Percentiles rank a stretch among this genome's conserved stretches.
Conservation (phyloP, 2,888 invertebrate genomes). For the Calameuta idolon region DNA sequence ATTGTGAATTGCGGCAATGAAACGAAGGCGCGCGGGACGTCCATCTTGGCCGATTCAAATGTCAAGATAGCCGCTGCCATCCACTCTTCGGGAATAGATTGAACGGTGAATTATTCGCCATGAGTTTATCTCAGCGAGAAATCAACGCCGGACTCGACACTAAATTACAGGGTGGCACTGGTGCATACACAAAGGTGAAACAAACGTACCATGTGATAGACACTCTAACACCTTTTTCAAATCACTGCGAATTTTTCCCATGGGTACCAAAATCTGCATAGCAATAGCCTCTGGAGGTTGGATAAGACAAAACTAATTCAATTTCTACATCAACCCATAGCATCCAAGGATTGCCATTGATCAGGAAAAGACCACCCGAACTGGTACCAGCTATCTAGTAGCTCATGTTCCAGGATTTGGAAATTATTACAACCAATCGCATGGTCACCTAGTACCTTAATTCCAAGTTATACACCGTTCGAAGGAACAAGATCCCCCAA, state of each 20-base stretch:
- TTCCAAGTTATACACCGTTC: constrained; percentile 35
- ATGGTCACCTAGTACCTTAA: constrained; percentile 50
- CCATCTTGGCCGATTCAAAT: constrained; percentile 52
- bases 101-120: constrained; percentile 56
- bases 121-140: constrained; percentile 13
- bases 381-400: too few relatives aligned
- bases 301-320: too few relatives aligned
- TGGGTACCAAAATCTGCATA: neutral
- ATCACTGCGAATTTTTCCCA: neutral
- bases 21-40: constrained; percentile 29
- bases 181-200: constrained; percentile 30
- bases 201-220: constrained; percentile 34
- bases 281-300: too few relatives aligned
- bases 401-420: neutral
- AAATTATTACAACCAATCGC: constrained; percentile 39
- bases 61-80: constrained; percentile 51
- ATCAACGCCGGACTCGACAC: constrained; percentile 28
- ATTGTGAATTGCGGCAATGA: constrained; percentile 40
- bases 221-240: constrained; percentile 38
- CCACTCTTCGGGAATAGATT: constrained; percentile 48
- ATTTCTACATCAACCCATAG: too few relatives aligned
- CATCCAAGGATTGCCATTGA: too few relatives aligned
- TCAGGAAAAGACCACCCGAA: too few relatives aligned
- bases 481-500: constrained; percentile 27
- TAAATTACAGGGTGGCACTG: constrained; percentile 55